Evolutionary conservation across 2,113 vertebrate species (phyloP).

Genomic region (Zapus hudsonius): DNA sequence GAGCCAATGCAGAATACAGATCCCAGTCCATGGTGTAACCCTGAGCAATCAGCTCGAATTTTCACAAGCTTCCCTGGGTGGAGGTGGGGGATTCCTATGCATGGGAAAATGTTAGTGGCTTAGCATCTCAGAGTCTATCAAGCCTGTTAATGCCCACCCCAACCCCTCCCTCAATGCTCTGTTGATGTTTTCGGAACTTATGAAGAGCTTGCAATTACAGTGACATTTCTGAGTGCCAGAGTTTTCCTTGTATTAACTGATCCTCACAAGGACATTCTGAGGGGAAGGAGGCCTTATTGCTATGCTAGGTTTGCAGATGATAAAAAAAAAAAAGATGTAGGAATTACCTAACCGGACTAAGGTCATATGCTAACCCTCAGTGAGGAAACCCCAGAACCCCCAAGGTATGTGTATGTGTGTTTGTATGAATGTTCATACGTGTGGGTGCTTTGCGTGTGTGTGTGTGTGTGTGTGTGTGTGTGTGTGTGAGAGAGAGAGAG

Average conservation of each 20-base stretch:
- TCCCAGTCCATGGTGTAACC: background rate
- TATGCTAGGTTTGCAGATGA: background rate
- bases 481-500: background rate
- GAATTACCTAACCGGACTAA: background rate
- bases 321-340: background rate
- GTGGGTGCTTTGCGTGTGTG: too few relatives aligned
- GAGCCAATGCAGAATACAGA: background rate
- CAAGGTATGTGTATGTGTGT: background rate
- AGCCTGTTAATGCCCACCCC: too few relatives aligned
- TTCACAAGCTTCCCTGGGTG: background rate
- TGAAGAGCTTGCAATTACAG: background rate
- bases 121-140: accelerated
- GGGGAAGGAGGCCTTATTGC: background rate
- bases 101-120: background rate
- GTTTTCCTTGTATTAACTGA: background rate
- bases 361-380: background rate
- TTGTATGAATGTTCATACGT: background rate
- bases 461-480: background rate
- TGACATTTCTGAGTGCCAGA: background rate
- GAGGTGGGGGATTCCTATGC: too few relatives aligned
- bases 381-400: background rate
- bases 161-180: background rate
- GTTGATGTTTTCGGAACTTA: background rate
- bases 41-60: background rate
- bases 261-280: background rate